A percentile compares a stretch with the other conserved stretches of the same genome.
Conservation (phyloP, 2,113 vertebrate species). For the Anser cygnoides region DNA sequence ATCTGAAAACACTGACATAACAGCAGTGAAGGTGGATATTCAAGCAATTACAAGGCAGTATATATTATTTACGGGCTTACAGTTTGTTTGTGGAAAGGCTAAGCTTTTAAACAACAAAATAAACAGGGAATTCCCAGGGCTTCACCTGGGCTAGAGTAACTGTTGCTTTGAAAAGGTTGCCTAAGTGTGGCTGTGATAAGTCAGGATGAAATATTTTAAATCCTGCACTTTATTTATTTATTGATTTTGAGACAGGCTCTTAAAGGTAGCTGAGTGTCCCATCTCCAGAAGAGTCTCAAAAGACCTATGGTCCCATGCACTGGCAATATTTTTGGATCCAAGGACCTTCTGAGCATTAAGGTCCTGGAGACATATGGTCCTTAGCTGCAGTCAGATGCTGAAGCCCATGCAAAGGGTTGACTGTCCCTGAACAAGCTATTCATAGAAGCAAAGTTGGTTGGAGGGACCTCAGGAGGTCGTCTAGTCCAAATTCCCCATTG, state of each 20-base stretch:
- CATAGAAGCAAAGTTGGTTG: constrained; percentile 15
- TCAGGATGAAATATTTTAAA: background rate
- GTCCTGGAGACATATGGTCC: background rate
- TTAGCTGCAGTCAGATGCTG: background rate
- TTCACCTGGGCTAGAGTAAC: background rate
- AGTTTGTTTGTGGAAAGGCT: background rate
- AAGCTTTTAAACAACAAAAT: background rate
- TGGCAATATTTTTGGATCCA: background rate
- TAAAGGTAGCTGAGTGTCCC: background rate
- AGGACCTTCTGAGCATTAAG: background rate
- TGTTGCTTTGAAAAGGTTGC: background rate
- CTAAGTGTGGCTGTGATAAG: background rate
- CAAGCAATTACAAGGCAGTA: background rate
- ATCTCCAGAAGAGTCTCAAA: background rate
- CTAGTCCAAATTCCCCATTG: constrained; percentile 17
- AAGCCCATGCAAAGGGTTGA: background rate
- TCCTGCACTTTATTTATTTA: background rate
- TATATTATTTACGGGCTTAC: background rate
- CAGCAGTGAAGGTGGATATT: background rate
- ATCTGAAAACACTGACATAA: background rate
- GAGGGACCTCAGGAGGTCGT: constrained; percentile 25
- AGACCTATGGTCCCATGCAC: background rate
- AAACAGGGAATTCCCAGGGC: background rate
- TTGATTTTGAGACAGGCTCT: background rate
- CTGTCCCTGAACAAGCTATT: background rate